Evolutionary conservation across 2,888 invertebrate genomes (phyloP).

Genomic region (Scaptomyza reducta): DNA sequence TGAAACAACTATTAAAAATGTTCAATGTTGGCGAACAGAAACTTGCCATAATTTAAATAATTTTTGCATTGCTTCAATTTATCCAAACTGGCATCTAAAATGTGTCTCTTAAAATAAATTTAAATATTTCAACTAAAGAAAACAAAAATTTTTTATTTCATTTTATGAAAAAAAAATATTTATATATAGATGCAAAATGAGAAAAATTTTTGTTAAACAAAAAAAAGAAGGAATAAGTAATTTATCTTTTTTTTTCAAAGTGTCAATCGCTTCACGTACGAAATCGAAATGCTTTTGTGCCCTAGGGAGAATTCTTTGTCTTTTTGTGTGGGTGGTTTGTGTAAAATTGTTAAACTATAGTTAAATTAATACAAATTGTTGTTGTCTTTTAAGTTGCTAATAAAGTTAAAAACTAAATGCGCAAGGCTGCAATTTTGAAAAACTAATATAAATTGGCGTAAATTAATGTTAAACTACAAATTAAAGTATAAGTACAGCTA

Average conservation of each 20-base stretch:
- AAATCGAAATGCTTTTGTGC: slow-evolving; percentile 70
- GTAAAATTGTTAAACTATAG: slow-evolving; percentile 52
- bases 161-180: slow-evolving; percentile 71
- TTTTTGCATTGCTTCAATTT: slow-evolving; percentile 45
- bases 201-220: slow-evolving; percentile 72
- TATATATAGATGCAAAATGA: slow-evolving; percentile 21
- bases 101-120: slow-evolving; percentile 33
- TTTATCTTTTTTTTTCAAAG: slow-evolving; percentile 20
- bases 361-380: slow-evolving; percentile 74
- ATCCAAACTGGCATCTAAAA: slow-evolving; percentile 31
- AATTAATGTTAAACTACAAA: slow-evolving; percentile 43
- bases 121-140: slow-evolving; percentile 56
- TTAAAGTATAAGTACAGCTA: slow-evolving; percentile 42
- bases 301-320: slow-evolving; percentile 82
- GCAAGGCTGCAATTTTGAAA: slow-evolving; percentile 49
- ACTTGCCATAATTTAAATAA: slow-evolving; percentile 39
- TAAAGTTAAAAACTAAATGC: slow-evolving; percentile 48
- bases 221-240: slow-evolving; percentile 55
- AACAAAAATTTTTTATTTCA: slow-evolving; percentile 74
- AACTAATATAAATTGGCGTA: slow-evolving; percentile 62
- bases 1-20: slow-evolving; percentile 65
- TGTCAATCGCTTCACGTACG: slow-evolving; percentile 29
- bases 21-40: slow-evolving; percentile 55
- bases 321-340: slow-evolving; percentile 41
- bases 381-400: slow-evolving; percentile 54